Evolutionary conservation across 2,888 invertebrate genomes (phyloP), one percentile per base, ranked within the genome.

Genomic region (Bombylius discolor): DNA sequence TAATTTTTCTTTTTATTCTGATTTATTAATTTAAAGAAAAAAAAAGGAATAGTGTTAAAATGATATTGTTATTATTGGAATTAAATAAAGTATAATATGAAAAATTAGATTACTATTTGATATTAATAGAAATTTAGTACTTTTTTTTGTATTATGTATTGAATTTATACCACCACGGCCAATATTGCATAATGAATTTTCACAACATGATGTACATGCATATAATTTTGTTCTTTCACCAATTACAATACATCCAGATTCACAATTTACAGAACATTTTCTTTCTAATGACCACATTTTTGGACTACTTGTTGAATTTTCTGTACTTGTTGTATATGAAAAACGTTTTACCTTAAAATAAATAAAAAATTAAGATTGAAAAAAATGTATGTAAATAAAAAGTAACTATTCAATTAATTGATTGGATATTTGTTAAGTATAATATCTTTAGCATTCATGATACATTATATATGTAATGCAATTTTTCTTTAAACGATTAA

Each of bases 201-300:
- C 84, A 70, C 92, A 92, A 68, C 92, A 92, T 0, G 87, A 84
- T 0, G 89, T 90, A 71, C 92, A 92, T 13, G 90, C 88, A 72
- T 88, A 88, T 1, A 93, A 75, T 68, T 92, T 92, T 6, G 90
- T 91, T 51, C 92, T 76, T 69, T 93, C 92, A 0, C 92, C 92
- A 62, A 93, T 90, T 52, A 91, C 81, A 65, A 92, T 90, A 73
- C 91, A 92, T 12, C 90, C 91, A 0, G 89, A 83, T 64, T 91
- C 89, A 72, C 92, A 93, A 66, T 83, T 84, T 64, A 84, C 84
- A 0, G 87, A 81, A 68, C 92, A 92, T 68, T 87, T 87, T 12
- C 92, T 78, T 69, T 90, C 88, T 56, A 91, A 68, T 0, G 89
- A 84, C 90, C 91, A 92, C 78, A 89, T 82, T 69, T 84, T 83